Evolutionary conservation across 2,797 vertebrate species (phyloP).

Genomic region (Crocodylus rhombifer): DNA sequence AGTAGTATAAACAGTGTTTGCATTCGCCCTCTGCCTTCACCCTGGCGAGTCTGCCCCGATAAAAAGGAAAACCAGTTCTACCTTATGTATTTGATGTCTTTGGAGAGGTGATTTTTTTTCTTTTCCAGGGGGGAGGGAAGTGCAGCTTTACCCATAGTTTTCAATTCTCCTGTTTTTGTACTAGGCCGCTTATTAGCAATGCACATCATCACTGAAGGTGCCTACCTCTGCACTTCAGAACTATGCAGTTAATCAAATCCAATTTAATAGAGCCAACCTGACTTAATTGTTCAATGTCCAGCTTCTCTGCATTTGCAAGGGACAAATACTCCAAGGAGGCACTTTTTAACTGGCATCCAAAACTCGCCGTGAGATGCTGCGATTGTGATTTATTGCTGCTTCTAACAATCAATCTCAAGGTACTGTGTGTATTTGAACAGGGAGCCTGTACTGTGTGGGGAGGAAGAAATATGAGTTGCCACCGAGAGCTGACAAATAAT

Average conservation of each 20-base stretch:
- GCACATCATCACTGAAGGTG: neutral
- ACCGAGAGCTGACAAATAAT: neutral
- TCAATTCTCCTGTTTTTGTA: neutral
- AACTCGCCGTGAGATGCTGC: constrained; percentile 3
- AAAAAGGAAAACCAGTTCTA: neutral
- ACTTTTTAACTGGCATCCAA: constrained; percentile 52
- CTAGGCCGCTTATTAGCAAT: neutral
- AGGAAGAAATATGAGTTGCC: neutral
- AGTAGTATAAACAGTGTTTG: neutral
- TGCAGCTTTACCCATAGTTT: neutral
- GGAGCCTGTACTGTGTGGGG: neutral
- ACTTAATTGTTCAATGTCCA: constrained; percentile 35
- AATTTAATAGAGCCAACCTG: constrained; percentile 19
- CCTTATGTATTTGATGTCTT: neutral
- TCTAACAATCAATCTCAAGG: constrained; percentile 37
- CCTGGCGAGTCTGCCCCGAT: neutral
- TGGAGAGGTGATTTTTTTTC: neutral
- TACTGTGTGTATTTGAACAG: neutral
- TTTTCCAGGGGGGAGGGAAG: neutral
- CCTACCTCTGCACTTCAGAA: constrained; percentile 17
- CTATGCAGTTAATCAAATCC: constrained; percentile 47
- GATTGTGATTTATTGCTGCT: constrained; percentile 52
- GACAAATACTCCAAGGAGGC: constrained; percentile 17
- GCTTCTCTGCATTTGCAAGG: neutral
- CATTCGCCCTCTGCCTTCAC: neutral